A percentile compares a stretch with the other conserved stretches of the same genome.
These are phyloP conservation scores for Isurus oxyrinchus DNA, from an alignment of 2,113 vertebrate species.

Conservation along the genomic window DNA sequence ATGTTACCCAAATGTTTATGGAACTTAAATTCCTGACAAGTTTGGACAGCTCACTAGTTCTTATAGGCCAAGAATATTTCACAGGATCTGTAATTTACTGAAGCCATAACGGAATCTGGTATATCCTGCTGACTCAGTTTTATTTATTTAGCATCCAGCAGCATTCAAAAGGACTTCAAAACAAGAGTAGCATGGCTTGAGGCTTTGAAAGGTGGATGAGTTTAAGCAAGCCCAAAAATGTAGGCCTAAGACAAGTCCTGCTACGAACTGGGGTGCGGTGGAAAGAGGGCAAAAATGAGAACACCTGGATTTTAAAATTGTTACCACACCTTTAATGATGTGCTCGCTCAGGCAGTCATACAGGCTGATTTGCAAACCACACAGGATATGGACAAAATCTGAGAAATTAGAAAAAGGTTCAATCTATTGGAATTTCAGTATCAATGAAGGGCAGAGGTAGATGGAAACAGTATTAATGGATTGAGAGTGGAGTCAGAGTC, in stretches of 20 bases:
- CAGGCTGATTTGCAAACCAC: background rate
- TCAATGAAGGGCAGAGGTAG: background rate
- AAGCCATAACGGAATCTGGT: background rate
- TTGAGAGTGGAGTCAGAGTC: background rate
- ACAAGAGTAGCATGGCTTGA: background rate
- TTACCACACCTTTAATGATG: too few relatives aligned
- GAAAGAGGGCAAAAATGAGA: too few relatives aligned
- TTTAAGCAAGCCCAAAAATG: background rate
- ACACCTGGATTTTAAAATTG: too few relatives aligned
- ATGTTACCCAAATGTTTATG: background rate
- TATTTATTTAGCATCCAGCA: background rate
- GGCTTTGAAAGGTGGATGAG: background rate
- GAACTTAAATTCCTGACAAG: slow-evolving; percentile 3
- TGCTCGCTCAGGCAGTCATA: background rate
- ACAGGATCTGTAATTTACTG: background rate
- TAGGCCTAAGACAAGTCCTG: background rate
- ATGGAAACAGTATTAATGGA: background rate
- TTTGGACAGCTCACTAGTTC: background rate
- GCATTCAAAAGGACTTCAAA: background rate
- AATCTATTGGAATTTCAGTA: background rate
- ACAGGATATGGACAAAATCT: too few relatives aligned
- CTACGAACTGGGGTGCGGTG: too few relatives aligned
- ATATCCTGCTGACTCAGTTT: background rate
- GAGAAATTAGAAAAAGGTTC: background rate
- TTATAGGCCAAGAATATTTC: background rate